These are phyloP conservation scores for Ommatoiulus sabulosus DNA, from an alignment of 2,888 invertebrate species.

Conservation along the genomic window DNA sequence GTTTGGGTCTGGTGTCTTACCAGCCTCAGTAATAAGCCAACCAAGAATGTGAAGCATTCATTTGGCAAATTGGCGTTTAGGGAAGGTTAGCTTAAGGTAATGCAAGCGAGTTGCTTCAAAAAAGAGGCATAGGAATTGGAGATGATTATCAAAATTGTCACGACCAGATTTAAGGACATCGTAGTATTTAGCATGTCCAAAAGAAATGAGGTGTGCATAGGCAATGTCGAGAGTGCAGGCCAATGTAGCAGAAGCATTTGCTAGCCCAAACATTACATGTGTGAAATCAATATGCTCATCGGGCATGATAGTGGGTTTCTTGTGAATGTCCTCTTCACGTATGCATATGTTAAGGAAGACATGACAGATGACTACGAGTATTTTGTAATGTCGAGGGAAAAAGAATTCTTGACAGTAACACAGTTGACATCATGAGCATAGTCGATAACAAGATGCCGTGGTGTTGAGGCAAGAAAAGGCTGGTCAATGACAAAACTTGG, in stretches of 20 bases:
- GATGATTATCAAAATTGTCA: not conserved
- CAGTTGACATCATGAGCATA: too few species aligned
- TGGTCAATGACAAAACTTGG: constrained; percentile 37
- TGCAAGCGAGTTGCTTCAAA: not conserved
- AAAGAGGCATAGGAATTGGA: not conserved
- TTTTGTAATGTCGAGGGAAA: too few species aligned
- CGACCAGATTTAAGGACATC: not conserved
- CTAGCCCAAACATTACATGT: not conserved
- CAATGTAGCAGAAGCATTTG: not conserved
- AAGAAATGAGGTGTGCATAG: constrained; percentile 24
- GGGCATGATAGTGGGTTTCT: not conserved
- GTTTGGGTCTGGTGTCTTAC: not conserved
- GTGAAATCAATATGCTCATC: not conserved
- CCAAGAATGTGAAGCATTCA: not conserved
- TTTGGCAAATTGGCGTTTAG: not conserved
- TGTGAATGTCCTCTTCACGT: not conserved
- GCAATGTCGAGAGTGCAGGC: constrained; percentile 3
- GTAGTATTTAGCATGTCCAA: not conserved
- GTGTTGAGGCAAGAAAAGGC: not conserved
- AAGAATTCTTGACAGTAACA: too few species aligned
- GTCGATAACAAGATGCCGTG: constrained; percentile 37
- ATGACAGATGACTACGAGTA: not conserved
- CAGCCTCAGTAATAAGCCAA: not conserved
- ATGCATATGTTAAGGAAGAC: constrained; percentile 29
- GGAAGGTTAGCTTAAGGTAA: not conserved